Evolutionary conservation across 2,797 vertebrate genomes (phyloP).

Genomic region (Gadopsis marmoratus): DNA sequence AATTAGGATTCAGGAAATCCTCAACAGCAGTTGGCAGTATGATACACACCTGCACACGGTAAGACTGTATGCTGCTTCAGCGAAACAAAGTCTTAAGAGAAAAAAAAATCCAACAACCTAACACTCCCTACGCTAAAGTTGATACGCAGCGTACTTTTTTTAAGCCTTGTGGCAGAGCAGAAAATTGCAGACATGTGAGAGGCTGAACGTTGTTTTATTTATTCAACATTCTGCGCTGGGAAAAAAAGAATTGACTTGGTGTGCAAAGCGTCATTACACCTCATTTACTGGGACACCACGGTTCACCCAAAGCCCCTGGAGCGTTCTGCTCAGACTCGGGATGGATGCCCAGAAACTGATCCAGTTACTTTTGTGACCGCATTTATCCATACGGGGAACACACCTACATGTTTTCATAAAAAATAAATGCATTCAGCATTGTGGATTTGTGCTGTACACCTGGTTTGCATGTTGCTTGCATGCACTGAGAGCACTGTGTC

Average conservation of each 20-base stretch:
- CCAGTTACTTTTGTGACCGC: slow-evolving; percentile 7
- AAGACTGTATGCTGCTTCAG: neutral
- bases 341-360: slow-evolving; percentile 13
- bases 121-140: too few relatives aligned
- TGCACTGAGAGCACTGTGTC: neutral
- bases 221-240: neutral
- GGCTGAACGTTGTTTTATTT: too few relatives aligned
- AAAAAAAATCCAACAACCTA: too few relatives aligned
- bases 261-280: neutral
- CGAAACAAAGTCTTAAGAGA: neutral
- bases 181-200: too few relatives aligned
- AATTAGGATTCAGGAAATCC: slow-evolving; percentile 19
- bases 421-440: neutral
- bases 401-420: neutral
- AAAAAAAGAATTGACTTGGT: neutral
- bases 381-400: neutral
- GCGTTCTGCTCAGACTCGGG: slow-evolving; percentile 1
- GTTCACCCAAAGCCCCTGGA: slow-evolving; percentile 4
- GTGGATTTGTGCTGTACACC: neutral
- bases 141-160: neutral
- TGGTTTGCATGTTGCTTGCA: neutral
- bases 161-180: too few relatives aligned
- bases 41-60: neutral
- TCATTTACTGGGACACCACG: neutral
- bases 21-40: neutral